Evolutionary conservation across 1,140 invertebrate genomes (phyloP), one percentile per base, ranked within the genome.

Genomic region (Tachypleus tridentatus): DNA sequence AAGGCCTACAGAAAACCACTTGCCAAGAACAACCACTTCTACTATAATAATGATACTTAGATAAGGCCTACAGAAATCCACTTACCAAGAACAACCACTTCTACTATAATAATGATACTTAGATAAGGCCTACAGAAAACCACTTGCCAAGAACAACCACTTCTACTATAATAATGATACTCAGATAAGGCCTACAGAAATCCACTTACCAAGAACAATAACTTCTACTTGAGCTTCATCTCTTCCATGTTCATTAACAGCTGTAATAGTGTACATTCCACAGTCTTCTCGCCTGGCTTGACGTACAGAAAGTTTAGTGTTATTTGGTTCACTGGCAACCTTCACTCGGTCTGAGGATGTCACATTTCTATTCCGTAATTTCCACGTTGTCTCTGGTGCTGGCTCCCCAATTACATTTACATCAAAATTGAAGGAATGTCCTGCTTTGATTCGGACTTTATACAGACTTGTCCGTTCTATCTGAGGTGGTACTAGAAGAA

Each of bases 151-250:
- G 29, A 29, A 29, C 29, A 29, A 29, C 0, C 29, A 29, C 29
- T 29, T 29, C 29, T 29, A 29, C 29, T 29, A 29, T 29, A 29
- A 29, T 29, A 29, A 29, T 1, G 29, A 29, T 29, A 29, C 29
- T 29, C 2, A 29, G 29, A 29, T 29, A 0, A 29, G 29, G 29
- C 29, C 29, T 29, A 29, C 29, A 29, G 29, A 29, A 29, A 29
- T 29, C 29, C 52, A 69, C 76, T 81, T 85, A 70, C 82, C 71
- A 77, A 98, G 79, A 1, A 99, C 90, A 51, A 86, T 89, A 5
- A 98, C 94, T 71, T 89, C 91, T 0, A 98, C 89, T 67, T 89
- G 87, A n/a, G 91, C 94, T 49, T 86, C 87, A 72, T 97, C 95
- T 74, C 87, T 87, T 8, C 97, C 97, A 72, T 93, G 95, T 52